Evolutionary conservation across 2,797 vertebrate genomes (phyloP).

Genomic region (Oryzias dopingdopingensis): DNA sequence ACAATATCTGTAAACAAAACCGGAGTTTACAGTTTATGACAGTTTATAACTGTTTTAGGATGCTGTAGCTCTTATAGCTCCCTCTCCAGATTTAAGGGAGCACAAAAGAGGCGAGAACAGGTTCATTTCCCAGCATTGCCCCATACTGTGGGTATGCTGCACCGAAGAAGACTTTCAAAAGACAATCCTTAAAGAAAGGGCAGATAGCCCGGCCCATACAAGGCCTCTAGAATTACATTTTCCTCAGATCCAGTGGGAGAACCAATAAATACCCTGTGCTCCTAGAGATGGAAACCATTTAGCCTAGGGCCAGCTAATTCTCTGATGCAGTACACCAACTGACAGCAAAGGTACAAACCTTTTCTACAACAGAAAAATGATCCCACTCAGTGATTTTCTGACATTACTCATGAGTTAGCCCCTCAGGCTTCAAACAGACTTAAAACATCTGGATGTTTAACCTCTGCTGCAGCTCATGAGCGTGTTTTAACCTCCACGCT

Average conservation of each 20-base stretch:
- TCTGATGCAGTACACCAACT: conserved; percentile 28
- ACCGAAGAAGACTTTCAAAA: conserved; percentile 55
- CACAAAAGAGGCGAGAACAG: conserved; percentile 33
- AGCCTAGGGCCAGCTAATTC: conserved; percentile 46
- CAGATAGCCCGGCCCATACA: conserved; percentile 62
- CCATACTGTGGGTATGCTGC: conserved; percentile 19
- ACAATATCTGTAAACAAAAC: no score
- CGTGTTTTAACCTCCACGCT: conserved; percentile 17
- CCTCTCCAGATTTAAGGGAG: conserved; percentile 23
- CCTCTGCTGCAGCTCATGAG: conserved; percentile 28
- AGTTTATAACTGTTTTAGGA: background rate
- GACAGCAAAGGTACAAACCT: conserved; percentile 34
- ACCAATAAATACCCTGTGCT: conserved; percentile 38
- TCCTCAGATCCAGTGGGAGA: conserved; percentile 51
- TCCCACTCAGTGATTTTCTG: conserved; percentile 10
- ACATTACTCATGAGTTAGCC: conserved; percentile 22
- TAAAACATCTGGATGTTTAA: conserved; percentile 44
- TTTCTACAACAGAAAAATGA: conserved; percentile 5
- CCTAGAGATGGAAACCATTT: conserved; percentile 63
- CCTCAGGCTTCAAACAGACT: conserved; percentile 6
- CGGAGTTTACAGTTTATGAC: no score
- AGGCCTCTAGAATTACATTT: conserved; percentile 60
- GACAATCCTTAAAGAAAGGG: conserved; percentile 2
- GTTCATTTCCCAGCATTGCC: conserved; percentile 28
- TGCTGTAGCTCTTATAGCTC: background rate